Base-by-base conservation (phyloP, 1,140 invertebrate genomes). In the Sipha flava region DNA sequence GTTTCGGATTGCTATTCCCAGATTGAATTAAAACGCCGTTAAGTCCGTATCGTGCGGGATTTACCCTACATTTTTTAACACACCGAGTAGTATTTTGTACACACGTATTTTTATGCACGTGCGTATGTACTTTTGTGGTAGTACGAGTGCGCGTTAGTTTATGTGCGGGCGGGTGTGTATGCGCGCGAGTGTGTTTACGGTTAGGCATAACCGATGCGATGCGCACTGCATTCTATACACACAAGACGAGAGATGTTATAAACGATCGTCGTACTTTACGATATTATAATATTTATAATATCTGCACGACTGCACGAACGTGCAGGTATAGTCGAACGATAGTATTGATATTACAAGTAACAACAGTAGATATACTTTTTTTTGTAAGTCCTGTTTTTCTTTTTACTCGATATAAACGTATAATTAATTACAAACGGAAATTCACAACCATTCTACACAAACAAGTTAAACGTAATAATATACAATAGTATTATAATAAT, bases 21-120 rank as follows among this genome's bases (percentile, higher is more conserved):
- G 72, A 75, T 75, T 75, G 72, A 75, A 75, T 75, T 75, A 75
- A 75, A 75, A 75, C 47, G 72, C 72, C 72, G 49, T 75, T 75
- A 75, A 54, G 45, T 73, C n/a, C 21, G 64, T n/a, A 40, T 75
- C 62, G 62, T 40, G 62, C n/a, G 31, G 62, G 34, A 21, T 66
- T 43, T 66, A 66, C 34, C 29, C 62, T 66, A 66, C 2, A 43
- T 66, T 66, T 62, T 66, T 66, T 59, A 66, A 43, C 62, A 10
- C 62, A 10, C 21, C 57, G 23, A 1, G 18, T 16, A 5, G 49
- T 52, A 21, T 52, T 21, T 6, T 31, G 9, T 21, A 14, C 45
- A 18, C 26, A 14, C 40, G 21, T 7, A 7, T 18, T 12, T n/a
- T 29, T 29, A 72, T 1, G 1, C 18, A 7, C 2, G 26, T 18